Conservation (phyloP, 2,888 invertebrate genomes). For the Synergus itoensis region DNA sequence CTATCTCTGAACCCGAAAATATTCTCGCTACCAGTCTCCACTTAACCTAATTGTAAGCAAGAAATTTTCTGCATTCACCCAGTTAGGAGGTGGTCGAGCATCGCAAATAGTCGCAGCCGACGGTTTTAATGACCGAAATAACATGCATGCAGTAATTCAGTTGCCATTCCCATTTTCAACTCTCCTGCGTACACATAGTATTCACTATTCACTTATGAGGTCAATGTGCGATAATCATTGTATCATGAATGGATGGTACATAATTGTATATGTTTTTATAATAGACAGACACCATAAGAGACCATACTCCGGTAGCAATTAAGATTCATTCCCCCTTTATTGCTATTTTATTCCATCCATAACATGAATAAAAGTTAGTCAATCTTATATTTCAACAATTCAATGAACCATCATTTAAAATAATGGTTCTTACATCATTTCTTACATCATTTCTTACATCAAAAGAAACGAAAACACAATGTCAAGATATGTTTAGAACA, state of each 20-base stretch:
- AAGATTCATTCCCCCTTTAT: neutral
- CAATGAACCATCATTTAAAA: too few relatives aligned
- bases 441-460: too few relatives aligned
- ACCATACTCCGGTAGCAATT: neutral
- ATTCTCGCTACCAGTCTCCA: neutral
- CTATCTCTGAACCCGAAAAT: neutral
- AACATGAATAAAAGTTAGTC: too few relatives aligned
- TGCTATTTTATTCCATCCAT: too few relatives aligned
- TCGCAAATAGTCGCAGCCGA: slow-evolving; percentile 53
- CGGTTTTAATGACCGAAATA: slow-evolving; percentile 62
- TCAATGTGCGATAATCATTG: neutral
- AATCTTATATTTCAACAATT: too few relatives aligned
- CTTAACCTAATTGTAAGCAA: neutral
- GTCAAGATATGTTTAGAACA: too few relatives aligned
- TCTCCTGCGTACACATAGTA: neutral
- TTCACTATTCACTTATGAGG: neutral
- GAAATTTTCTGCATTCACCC: neutral
- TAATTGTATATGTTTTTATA: neutral
- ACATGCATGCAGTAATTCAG: slow-evolving; percentile 49
- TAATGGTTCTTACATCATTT: too few relatives aligned
- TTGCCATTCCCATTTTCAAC: neutral
- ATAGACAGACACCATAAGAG: neutral
- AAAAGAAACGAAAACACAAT: too few relatives aligned
- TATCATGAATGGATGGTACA: neutral
- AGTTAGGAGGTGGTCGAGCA: neutral